Base-by-base conservation (phyloP, 2,888 invertebrate genomes). In the Chalcis sispes region DNA sequence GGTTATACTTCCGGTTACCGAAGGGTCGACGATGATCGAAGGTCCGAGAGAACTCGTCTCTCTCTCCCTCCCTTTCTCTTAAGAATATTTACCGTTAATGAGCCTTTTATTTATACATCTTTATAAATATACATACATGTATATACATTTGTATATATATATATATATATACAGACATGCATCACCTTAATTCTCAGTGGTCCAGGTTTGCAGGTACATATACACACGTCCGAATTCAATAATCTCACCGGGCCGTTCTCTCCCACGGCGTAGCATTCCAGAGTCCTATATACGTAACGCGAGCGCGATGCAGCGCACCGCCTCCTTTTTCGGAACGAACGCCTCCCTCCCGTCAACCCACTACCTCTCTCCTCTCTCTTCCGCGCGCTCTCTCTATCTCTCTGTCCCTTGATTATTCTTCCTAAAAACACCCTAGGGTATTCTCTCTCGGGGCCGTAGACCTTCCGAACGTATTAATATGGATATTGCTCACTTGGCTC, bases 401-500 rank as follows among this genome's bases (percentile, higher is more conserved):
- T n/a, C n/a, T n/a, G n/a, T n/a, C n/a, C 64, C 70, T 2, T 69
- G 69, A 67, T 70, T 65, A 65, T 65, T 54, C 10, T 65, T 42
- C 71, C 77, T 69, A 72, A 76, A 76, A 72, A 77, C 36, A 54
- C 69, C 54, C 27, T 27, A 27, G 15, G 27, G 54, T n/a, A n/a
- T n/a, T n/a, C n/a, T n/a, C n/a, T n/a, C n/a, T n/a, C n/a, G 54
- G 27, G 10, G 20, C 2, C 7, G 48, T n/a, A n/a, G n/a, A n/a
- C n/a, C n/a, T n/a, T n/a, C n/a, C n/a, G n/a, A n/a, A n/a, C 77
- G 62, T 72, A 77, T 77, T 77, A 77, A 77, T 74, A 77, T 77
- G 71, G 75, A 73, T 75, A 77, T 77, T 70, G 77, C 72, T 67
- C 79, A 75, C 74, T 77, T 76, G 82, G 83, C 80, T 82, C 86